Evolutionary conservation across 2,797 vertebrate genomes (phyloP).

Genomic region (Garrulus glandarius): DNA sequence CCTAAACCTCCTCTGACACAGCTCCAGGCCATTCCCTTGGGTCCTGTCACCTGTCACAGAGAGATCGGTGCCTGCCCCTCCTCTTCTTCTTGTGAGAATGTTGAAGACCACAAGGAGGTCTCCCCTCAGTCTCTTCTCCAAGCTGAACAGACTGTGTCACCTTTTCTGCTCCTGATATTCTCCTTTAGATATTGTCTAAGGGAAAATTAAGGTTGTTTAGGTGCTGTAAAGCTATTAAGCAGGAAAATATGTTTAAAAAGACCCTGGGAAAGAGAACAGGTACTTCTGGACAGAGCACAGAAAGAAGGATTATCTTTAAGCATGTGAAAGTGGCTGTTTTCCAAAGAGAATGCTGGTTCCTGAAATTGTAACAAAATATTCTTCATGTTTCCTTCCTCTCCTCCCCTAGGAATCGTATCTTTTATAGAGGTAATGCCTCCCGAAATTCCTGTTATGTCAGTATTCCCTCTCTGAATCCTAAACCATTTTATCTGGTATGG

Average conservation of each 20-base stretch:
- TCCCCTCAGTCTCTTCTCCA: not conserved
- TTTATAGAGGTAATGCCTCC: not conserved
- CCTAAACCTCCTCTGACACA: not conserved
- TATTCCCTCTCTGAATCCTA: not conserved
- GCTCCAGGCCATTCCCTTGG: not conserved
- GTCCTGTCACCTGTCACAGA: not conserved
- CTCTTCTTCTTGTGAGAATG: accelerated
- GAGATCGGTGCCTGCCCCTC: not conserved
- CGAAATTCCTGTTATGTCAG: not conserved
- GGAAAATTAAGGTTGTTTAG: not conserved
- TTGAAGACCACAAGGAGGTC: not conserved
- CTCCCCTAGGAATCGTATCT: not conserved
- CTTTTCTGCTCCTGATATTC: not conserved
- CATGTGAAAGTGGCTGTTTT: not conserved
- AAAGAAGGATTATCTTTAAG: not conserved
- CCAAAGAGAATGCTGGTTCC: not conserved
- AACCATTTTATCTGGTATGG: not conserved
- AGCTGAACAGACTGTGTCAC: accelerated
- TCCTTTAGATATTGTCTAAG: not conserved
- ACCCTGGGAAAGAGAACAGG: accelerated
- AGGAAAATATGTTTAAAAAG: not conserved
- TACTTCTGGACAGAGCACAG: not conserved
- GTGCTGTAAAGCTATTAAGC: not conserved
- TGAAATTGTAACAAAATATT: not conserved
- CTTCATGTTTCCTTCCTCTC: not conserved